Evolutionary conservation across 2,797 vertebrate genomes (phyloP), one percentile per base, ranked within the genome.

Genomic region (Falco peregrinus): DNA sequence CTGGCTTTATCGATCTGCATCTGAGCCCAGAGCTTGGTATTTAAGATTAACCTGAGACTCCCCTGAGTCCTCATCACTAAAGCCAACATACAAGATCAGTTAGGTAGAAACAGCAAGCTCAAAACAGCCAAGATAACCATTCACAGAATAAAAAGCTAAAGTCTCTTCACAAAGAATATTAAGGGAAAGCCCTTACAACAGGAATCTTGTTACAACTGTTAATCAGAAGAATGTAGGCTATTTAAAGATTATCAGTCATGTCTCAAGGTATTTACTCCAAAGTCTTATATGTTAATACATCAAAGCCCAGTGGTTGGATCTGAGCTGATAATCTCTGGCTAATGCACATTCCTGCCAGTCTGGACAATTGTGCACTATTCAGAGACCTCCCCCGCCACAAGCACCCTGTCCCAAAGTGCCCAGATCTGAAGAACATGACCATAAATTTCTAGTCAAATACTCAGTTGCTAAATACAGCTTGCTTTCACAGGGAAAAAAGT

Each of bases 1-100:
- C 99, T 99, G 97, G 99, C 99, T 98, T 99, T 99, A 97, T 99
- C 99, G 10, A 99, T 99, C 97, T 99, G 99, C 99, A 99, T 99
- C 98, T 99, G 99, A 35, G 99, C 98, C 99, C 99, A 99, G 47
- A 99, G 99, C 97, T 99, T 99, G 95, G 99, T 99, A 97, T 99
- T 99, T 95, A 99, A 98, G 98, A 99, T 99, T 95, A 99, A 98
- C 83, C 99, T 98, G 87, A 99, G 98, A 96, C 99, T 99, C 85
- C 99, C 99, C 94, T 99, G 99, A 95, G 99, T 99, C 97, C 99
- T 98, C 99, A 99, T 99, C 97, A 99, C 99, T 99, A 96, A 61
- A 97, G 86, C 35, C 63, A 80, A 94, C 7, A 84, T 14, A 89
- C 35, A 92, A 64, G 35, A 82, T 75, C 48, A 95, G 57, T 91